Percentiles rank a stretch among this genome's conserved stretches.
Conservation (phyloP, 2,888 invertebrate genomes). For the Bhutanitis thaidina region DNA sequence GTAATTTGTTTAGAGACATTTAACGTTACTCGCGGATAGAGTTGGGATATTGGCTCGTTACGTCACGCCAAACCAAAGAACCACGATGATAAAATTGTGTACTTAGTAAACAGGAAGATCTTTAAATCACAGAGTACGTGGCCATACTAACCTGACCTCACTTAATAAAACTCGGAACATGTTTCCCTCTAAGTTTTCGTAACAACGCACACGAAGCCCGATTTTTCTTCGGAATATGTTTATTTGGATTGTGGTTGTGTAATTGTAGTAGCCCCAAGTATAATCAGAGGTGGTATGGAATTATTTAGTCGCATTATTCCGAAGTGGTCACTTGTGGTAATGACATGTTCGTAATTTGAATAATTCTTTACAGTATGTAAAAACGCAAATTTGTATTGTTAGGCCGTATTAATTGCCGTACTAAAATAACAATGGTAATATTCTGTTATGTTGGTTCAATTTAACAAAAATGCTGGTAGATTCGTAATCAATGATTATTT, state of each 20-base stretch:
- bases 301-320: constrained; percentile 18
- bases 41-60: no score
- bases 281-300: constrained; percentile 18
- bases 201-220: constrained; percentile 23
- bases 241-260: constrained; percentile 21
- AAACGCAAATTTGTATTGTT: neutral
- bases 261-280: constrained; percentile 1
- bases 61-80: no score
- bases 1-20: no score
- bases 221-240: constrained; percentile 26
- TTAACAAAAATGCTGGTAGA: no score
- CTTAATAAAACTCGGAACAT: constrained; percentile 29
- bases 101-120: no score
- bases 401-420: no score
- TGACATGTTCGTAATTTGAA: constrained; percentile 12
- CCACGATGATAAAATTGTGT: no score
- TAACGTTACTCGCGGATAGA: no score
- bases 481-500: no score
- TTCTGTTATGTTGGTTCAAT: no score
- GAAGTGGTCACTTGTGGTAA: constrained; percentile 16
- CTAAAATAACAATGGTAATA: neutral
- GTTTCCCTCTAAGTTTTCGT: constrained; percentile 20
- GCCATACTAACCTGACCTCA: constrained; percentile 28
- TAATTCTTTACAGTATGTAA: neutral
- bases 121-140: no score